Evolutionary conservation across 2,113 vertebrate genomes (phyloP).

Genomic region (Pituophis catenifer): DNA sequence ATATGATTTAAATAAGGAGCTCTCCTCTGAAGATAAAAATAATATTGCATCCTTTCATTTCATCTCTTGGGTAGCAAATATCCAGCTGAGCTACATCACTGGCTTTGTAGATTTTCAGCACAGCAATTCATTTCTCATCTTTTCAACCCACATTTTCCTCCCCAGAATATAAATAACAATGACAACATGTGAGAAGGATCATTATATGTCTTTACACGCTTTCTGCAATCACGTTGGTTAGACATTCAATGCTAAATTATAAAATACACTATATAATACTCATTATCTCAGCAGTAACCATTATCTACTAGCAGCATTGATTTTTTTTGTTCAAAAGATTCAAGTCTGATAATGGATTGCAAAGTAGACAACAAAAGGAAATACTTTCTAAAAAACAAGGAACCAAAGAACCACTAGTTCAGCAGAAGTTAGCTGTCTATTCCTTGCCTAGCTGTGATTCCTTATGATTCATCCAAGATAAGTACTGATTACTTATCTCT

Average conservation of each 20-base stretch:
- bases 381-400: background rate
- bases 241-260: background rate
- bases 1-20: background rate
- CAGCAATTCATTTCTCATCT: background rate
- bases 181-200: background rate
- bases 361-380: background rate
- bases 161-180: background rate
- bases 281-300: background rate
- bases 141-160: background rate
- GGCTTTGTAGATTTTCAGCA: background rate
- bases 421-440: background rate
- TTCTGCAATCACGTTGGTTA: background rate
- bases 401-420: background rate
- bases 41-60: background rate
- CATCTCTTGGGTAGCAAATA: background rate
- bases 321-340: background rate
- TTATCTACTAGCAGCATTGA: background rate
- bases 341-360: background rate
- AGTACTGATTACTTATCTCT: background rate
- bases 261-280: background rate
- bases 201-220: background rate
- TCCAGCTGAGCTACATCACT: background rate
- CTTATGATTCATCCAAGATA: background rate
- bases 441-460: background rate
- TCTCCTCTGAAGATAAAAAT: background rate